Conservation (phyloP, 2,797 vertebrate species). For the Gallinago nigripennis region DNA sequence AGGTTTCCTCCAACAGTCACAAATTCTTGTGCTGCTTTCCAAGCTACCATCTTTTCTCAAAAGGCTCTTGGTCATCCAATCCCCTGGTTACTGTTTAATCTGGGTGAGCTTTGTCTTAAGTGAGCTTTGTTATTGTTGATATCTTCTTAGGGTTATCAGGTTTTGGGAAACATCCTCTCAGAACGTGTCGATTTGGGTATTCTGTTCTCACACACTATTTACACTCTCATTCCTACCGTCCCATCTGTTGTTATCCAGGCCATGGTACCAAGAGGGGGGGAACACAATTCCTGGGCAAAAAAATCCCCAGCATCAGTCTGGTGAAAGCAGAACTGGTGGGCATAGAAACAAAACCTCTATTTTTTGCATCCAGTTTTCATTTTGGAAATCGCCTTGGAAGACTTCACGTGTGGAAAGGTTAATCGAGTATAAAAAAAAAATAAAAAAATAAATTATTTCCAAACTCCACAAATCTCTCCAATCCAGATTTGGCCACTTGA, state of each 20-base stretch:
- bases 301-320: not conserved
- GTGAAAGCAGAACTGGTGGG: not conserved
- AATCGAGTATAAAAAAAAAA: not conserved
- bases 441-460: not conserved
- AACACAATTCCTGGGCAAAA: not conserved
- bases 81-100: not conserved
- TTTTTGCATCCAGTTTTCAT: not conserved
- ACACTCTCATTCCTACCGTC: not conserved
- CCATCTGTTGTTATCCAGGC: not conserved
- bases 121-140: not conserved
- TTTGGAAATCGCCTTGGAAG: not conserved
- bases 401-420: not conserved
- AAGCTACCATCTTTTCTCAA: not conserved
- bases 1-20: not conserved
- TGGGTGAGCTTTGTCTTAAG: not conserved
- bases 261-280: not conserved
- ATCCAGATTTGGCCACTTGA: not conserved
- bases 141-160: not conserved
- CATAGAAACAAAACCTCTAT: not conserved
- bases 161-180: constrained; percentile 17
- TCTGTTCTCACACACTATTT: not conserved
- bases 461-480: not conserved
- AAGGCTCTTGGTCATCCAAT: not conserved
- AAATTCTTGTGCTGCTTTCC: not conserved
- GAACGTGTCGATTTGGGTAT: not conserved